Evolutionary conservation across 1,140 invertebrate genomes (phyloP).

Genomic region (Sitophilus oryzae): DNA sequence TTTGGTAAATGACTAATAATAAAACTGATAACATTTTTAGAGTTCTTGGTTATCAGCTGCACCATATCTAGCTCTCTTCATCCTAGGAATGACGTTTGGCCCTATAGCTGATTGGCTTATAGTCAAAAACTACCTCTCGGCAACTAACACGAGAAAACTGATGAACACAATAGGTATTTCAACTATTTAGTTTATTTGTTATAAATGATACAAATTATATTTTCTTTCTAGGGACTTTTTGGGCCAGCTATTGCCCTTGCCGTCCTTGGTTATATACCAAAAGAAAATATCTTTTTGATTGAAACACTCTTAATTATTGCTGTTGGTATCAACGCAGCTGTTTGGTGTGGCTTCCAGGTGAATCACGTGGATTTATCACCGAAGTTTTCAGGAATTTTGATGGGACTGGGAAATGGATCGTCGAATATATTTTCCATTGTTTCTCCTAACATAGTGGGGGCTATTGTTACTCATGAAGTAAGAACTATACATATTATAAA

Average conservation of each 20-base stretch:
- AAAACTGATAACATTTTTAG: slow-evolving; percentile 44
- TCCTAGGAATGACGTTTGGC: slow-evolving; percentile 60
- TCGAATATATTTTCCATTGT: slow-evolving; percentile 67
- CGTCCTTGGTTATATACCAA: slow-evolving; percentile 52
- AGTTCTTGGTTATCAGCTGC: slow-evolving; percentile 68
- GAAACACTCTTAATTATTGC: slow-evolving; percentile 59
- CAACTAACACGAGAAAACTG: slow-evolving; percentile 55
- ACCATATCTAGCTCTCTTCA: slow-evolving; percentile 70
- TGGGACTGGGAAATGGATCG: slow-evolving; percentile 73
- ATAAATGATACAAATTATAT: too few species aligned
- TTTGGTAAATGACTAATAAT: neutral
- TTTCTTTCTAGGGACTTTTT: slow-evolving; percentile 51
- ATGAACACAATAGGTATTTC: slow-evolving; percentile 62
- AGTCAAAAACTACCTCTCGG: slow-evolving; percentile 49
- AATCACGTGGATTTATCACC: slow-evolving; percentile 73
- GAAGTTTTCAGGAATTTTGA: slow-evolving; percentile 63
- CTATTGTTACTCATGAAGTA: slow-evolving; percentile 58
- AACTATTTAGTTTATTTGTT: too few species aligned
- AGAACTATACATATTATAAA: too few species aligned
- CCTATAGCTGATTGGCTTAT: slow-evolving; percentile 57
- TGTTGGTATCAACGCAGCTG: slow-evolving; percentile 69
- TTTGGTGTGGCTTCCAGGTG: slow-evolving; percentile 61
- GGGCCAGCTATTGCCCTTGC: slow-evolving; percentile 56
- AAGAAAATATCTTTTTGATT: slow-evolving; percentile 46
- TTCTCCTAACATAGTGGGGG: slow-evolving; percentile 59